Evolutionary conservation across 2,888 invertebrate genomes (phyloP).

Genomic region (Caenorhabditis virilis): DNA sequence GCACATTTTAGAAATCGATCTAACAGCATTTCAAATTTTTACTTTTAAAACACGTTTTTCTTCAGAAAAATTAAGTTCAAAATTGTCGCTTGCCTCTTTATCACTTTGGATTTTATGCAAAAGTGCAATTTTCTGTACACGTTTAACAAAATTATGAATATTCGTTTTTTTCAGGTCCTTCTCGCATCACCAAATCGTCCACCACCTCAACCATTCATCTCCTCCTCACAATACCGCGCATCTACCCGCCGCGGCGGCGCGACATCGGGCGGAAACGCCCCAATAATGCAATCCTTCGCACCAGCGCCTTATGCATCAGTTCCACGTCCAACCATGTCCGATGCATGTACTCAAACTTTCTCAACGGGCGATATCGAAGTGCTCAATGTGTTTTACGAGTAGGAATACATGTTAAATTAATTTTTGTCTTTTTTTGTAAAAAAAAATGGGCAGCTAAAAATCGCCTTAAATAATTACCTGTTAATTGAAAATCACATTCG

Average conservation of each 20-base stretch:
- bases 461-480: too few relatives aligned
- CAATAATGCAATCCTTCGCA: constrained; percentile 32
- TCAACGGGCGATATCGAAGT: constrained; percentile 73
- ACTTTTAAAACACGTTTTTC: too few relatives aligned
- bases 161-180: constrained; percentile 48
- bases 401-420: too few relatives aligned
- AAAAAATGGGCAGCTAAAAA: too few relatives aligned
- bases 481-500: too few relatives aligned
- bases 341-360: constrained; percentile 65
- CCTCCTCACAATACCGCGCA: constrained; percentile 44
- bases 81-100: neutral
- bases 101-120: neutral
- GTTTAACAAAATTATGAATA: too few relatives aligned
- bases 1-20: too few relatives aligned
- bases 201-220: constrained; percentile 51
- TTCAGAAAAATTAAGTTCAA: too few relatives aligned
- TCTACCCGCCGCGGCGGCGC: constrained; percentile 39
- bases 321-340: constrained; percentile 56
- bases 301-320: constrained; percentile 33
- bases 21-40: too few relatives aligned
- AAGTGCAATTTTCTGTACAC: too few relatives aligned
- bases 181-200: constrained; percentile 58
- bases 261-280: constrained; percentile 29
- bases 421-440: too few relatives aligned
- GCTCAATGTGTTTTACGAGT: constrained; percentile 65